Evolutionary conservation across 2,797 vertebrate species (phyloP).

Genomic region (Anguilla megastoma): DNA sequence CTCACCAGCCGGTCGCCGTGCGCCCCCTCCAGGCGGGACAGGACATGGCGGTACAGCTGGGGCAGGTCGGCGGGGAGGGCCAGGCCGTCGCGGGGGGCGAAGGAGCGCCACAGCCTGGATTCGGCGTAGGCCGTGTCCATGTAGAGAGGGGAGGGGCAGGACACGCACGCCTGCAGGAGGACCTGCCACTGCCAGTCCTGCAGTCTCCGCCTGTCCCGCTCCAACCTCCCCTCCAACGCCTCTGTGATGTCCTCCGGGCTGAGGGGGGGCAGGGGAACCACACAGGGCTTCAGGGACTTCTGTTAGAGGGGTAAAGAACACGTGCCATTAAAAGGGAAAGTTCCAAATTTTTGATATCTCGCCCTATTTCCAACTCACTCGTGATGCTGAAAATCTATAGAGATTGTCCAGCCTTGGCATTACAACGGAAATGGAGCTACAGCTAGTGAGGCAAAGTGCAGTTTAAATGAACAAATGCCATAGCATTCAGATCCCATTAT

Average conservation of each 20-base stretch:
- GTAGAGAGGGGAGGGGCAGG: constrained; percentile 66
- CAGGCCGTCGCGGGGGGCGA: constrained; percentile 47
- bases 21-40: constrained; percentile 61
- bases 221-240: constrained; percentile 52
- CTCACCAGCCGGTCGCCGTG: constrained; percentile 65
- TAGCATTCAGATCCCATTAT: background rate
- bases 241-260: constrained; percentile 54
- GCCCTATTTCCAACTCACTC: background rate
- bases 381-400: background rate
- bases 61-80: constrained; percentile 52
- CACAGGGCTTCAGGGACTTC: constrained; percentile 46
- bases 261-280: constrained; percentile 60
- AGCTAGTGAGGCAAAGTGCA: background rate
- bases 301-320: constrained; percentile 9
- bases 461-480: background rate
- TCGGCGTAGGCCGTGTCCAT: constrained; percentile 61
- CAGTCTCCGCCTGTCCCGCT: constrained; percentile 53
- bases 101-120: constrained; percentile 65
- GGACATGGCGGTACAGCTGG: constrained; percentile 56
- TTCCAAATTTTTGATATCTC: background rate
- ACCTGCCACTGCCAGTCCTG: constrained; percentile 56
- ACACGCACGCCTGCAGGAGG: constrained; percentile 60
- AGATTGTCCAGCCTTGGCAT: background rate
- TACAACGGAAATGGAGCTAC: too few relatives aligned
- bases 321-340: background rate